These are phyloP conservation scores for Ernsta delagoae DNA, from an alignment of 2,888 invertebrate genomes.

Conservation along the genomic window DNA sequence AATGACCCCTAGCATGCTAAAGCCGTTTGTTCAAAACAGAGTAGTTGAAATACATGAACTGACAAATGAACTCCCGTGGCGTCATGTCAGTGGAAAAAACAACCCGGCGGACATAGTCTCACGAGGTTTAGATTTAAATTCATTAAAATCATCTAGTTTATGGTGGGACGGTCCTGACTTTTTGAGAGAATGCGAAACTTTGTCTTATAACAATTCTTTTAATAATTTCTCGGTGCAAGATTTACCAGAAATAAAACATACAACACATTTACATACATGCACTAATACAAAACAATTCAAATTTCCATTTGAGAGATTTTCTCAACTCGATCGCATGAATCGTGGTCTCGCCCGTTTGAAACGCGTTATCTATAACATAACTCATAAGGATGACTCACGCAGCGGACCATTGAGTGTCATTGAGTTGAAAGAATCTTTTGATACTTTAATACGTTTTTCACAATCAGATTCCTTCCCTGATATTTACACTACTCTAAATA, in stretches of 20 bases:
- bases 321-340: conserved; percentile 34
- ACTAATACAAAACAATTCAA: conserved; percentile 13
- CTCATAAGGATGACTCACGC: conserved; percentile 13
- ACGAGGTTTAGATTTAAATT: conserved; percentile 20
- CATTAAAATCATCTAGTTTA: conserved; percentile 8
- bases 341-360: conserved; percentile 37
- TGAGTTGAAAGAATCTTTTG: conserved; percentile 28
- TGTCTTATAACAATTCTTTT: neutral
- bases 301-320: conserved; percentile 35
- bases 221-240: neutral
- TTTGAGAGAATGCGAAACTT: neutral
- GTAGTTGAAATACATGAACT: too few species aligned
- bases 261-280: neutral
- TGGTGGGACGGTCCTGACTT: conserved; percentile 40
- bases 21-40: conserved; percentile 42
- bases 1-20: conserved; percentile 42
- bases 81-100: conserved; percentile 1
- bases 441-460: conserved; percentile 4
- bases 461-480: conserved; percentile 31
- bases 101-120: conserved; percentile 23
- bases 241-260: conserved; percentile 33
- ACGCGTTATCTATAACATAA: conserved; percentile 29
- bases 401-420: conserved; percentile 28
- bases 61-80: too few species aligned
- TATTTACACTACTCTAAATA: conserved; percentile 12